Base-by-base conservation (phyloP, 2,888 invertebrate genomes). In the Nezara viridula region DNA sequence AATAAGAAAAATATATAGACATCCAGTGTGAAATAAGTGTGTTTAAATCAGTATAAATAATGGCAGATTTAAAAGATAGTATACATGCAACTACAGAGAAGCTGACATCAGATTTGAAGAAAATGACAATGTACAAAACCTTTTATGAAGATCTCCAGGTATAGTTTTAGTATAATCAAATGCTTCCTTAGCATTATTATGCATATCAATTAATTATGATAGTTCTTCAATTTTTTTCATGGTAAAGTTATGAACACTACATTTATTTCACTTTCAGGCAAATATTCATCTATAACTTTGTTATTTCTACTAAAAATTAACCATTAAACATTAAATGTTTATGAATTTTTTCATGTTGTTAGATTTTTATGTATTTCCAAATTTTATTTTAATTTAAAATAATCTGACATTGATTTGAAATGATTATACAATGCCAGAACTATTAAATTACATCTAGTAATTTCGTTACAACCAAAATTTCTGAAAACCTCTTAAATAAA, bases 81-180 rank as follows among this genome's bases (percentile, higher is more conserved):
- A 95, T 97, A 91, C 96, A 96, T 92, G 95, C 96, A 91, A 96
- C 96, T 88, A 96, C 97, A 32, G 93, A 95, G 90, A 96, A 96
- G 93, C 94, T 98, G 92, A 95, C 97, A n/a, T 95, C 96, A 90
- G 96, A 97, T 92, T 95, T 97, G 90, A 95, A 96, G 93, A 95
- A 94, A 91, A 95, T 96, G 92, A 94, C 96, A 73, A 95, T 96
- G 91, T 97, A 97, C 92, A 95, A 95, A 92, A 95, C 95, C 90
- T 95, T 97, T 92, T 96, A 95, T 92, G 95, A 95, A 92, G 96
- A 96, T 92, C 95, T 97, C 91, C 97, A 97, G 95, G 97, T 96
- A 93, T 91, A 60, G 37, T 55, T 27, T 32, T 86, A 60, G 44
- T 44, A 16, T 21, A 19, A 37, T 37, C 16, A 27, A 27, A 27